Conservation (phyloP, 2,113 vertebrate genomes). For the Mesembrinibis cayennensis region DNA sequence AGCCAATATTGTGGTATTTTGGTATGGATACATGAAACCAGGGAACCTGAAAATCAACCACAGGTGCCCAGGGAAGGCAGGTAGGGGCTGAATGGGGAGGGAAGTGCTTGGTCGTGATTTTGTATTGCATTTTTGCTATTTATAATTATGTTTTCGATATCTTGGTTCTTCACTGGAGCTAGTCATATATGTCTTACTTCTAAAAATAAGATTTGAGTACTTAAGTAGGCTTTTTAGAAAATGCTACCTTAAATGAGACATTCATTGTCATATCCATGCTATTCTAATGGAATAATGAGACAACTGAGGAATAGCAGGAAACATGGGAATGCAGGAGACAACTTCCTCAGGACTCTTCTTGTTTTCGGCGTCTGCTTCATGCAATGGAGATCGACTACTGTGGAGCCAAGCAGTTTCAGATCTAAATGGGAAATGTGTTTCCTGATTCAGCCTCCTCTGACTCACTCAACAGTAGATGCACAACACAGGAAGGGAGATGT, state of each 20-base stretch:
- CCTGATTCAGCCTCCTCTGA: slow-evolving; percentile 2
- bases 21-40: not conserved
- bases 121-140: not conserved
- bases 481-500: not conserved
- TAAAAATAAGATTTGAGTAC: not conserved
- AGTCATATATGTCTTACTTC: not conserved
- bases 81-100: not conserved
- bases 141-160: not conserved
- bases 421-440: slow-evolving; percentile 2
- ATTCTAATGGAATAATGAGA: not conserved
- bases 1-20: not conserved
- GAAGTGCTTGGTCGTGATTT: not conserved
- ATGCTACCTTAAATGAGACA: not conserved
- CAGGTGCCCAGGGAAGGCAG: not conserved
- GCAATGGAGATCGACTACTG: not conserved
- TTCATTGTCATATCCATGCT: not conserved
- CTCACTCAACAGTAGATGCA: not conserved
- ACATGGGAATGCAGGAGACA: not conserved
- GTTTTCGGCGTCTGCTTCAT: not conserved
- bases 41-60: not conserved
- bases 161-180: not conserved
- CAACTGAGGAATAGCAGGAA: not conserved
- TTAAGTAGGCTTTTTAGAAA: not conserved
- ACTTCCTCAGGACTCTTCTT: not conserved
- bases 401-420: not conserved